These are phyloP conservation scores for Griposia aprilina DNA, from an alignment of 2,888 invertebrate species.

Conservation along the genomic window DNA sequence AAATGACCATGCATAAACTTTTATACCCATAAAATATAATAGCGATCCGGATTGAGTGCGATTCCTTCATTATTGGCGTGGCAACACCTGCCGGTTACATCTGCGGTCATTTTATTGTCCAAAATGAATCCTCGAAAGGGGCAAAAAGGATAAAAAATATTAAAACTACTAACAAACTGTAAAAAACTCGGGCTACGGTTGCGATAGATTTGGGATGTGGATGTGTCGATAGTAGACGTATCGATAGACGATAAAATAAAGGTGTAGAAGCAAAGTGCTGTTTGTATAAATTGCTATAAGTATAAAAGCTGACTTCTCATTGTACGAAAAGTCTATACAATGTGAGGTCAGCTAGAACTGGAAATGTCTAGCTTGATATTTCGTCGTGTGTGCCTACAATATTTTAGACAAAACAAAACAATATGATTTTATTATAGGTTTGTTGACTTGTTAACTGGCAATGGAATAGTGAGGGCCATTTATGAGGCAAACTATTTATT, in stretches of 20 bases:
- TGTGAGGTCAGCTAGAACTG: no score
- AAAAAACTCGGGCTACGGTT: slow-evolving; percentile 58
- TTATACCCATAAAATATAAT: slow-evolving; percentile 67
- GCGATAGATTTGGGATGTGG: slow-evolving; percentile 53
- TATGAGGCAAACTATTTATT: no score
- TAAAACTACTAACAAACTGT: slow-evolving; percentile 66
- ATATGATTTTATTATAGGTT: neutral
- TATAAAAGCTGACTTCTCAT: no score
- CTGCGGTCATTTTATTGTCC: slow-evolving; percentile 85
- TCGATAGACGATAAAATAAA: slow-evolving; percentile 33
- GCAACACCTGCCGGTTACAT: slow-evolving; percentile 83
- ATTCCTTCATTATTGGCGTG: slow-evolving; percentile 62
- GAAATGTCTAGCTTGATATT: no score
- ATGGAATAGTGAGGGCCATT: no score
- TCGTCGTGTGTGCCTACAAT: neutral
- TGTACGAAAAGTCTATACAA: no score
- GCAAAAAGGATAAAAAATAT: slow-evolving; percentile 74
- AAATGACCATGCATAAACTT: slow-evolving; percentile 70
- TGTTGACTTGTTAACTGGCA: neutral
- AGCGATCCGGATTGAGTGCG: slow-evolving; percentile 50
- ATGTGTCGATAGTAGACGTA: slow-evolving; percentile 18
- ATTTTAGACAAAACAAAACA: neutral
- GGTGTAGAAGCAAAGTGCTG: no score
- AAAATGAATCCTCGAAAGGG: slow-evolving; percentile 77
- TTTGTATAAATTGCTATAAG: neutral